A percentile compares a stretch with the other conserved stretches of the same genome.
Evolutionary conservation across 2,113 vertebrate genomes (phyloP).

Genomic region (Chloroceryle aenea): DNA sequence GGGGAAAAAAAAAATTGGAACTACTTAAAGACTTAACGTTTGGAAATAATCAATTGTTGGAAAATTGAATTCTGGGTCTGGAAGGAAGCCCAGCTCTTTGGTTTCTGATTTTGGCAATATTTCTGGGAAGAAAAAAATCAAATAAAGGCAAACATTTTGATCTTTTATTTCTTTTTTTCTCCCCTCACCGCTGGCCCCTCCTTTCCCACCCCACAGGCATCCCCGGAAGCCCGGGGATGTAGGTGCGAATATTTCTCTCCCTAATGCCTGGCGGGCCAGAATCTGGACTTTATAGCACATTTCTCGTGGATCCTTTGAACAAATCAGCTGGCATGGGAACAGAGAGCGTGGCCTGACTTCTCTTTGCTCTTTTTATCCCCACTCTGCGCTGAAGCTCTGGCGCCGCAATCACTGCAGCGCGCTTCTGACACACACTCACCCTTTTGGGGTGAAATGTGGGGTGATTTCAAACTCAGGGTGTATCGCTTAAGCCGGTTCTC

Average conservation of each 20-base stretch:
- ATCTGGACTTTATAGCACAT: neutral
- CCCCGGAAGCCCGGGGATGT: neutral
- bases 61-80: constrained; percentile 17
- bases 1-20: neutral
- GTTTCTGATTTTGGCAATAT: constrained; percentile 36
- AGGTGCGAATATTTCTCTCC: constrained; percentile 34
- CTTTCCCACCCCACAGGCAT: neutral
- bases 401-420: neutral
- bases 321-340: constrained; percentile 53
- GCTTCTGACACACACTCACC: neutral
- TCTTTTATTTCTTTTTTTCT: neutral
- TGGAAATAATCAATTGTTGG: constrained; percentile 59
- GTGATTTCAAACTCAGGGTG: neutral
- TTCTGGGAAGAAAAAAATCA: neutral
- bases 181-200: neutral
- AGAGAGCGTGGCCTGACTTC: neutral
- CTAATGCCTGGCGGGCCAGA: neutral
- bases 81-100: constrained; percentile 2
- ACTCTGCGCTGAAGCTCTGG: neutral
- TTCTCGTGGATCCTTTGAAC: constrained; percentile 40
- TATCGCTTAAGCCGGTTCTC: fast-evolving
- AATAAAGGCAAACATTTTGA: constrained; percentile 15
- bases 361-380: neutral
- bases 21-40: constrained; percentile 20
- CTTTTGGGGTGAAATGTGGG: neutral